phyloP scores from a whole-genome alignment of 2,888 invertebrate species.

The Brachyptera risi region DNA sequence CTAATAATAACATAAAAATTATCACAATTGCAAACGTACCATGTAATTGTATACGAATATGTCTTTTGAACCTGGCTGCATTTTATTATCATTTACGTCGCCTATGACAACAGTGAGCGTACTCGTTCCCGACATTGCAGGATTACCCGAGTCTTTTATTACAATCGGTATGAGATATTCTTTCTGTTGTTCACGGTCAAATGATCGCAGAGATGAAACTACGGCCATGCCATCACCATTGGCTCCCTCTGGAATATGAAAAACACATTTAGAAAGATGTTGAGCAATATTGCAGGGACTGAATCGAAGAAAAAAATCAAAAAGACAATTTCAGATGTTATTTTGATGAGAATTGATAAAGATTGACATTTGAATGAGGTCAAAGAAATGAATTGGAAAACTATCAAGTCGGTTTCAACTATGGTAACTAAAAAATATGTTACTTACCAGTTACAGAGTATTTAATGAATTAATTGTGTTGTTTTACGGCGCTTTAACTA shows the following conservation, averaged over 20 bases:
- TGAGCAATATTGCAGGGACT: too few relatives aligned
- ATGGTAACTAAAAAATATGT: too few relatives aligned
- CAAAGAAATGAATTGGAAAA: neutral
- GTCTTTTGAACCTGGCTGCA: constrained; percentile 94
- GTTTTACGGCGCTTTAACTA: too few relatives aligned
- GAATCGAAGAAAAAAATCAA: neutral
- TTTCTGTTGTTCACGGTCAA: constrained; percentile 94
- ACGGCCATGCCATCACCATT: constrained; percentile 98
- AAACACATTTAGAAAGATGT: neutral
- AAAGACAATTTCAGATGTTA: neutral
- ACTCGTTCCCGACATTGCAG: constrained; percentile 94
- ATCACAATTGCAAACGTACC: too few relatives aligned
- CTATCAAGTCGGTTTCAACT: too few relatives aligned
- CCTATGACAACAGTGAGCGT: constrained; percentile 95
- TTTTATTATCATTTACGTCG: constrained; percentile 97
- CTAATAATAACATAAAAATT: too few relatives aligned
- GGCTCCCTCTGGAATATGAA: constrained; percentile 70
- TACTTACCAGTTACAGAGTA: too few relatives aligned
- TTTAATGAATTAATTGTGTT: too few relatives aligned
- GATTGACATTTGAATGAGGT: too few relatives aligned
- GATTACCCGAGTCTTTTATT: constrained; percentile 94
- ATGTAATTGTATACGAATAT: constrained; percentile 95
- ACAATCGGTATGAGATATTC: constrained; percentile 96
- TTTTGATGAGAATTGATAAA: neutral
- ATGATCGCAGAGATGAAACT: constrained; percentile 87